A percentile compares a stretch with the other conserved stretches of the same genome.
Conservation (phyloP, 2,113 vertebrate genomes). For the Cepphus grylle region DNA sequence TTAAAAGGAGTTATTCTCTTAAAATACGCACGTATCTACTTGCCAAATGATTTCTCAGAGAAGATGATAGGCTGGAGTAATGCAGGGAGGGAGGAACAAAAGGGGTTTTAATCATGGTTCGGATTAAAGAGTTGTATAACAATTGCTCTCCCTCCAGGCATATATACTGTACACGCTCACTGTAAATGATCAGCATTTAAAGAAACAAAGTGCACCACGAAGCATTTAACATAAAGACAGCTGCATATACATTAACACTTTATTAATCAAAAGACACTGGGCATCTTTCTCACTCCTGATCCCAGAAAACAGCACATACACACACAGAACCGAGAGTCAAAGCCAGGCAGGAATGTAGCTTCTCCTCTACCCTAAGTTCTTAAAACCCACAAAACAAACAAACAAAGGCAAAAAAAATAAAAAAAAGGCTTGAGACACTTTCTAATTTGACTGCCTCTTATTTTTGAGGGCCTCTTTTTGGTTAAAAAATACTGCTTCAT, state of each 20-base stretch:
- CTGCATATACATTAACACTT: slow-evolving; percentile 31
- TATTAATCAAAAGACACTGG: neutral
- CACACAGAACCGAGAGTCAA: neutral
- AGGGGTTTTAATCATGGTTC: slow-evolving; percentile 51
- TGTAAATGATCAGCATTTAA: slow-evolving; percentile 51
- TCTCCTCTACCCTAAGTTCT: neutral
- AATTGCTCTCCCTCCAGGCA: slow-evolving; percentile 61
- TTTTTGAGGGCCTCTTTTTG: neutral
- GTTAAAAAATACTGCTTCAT: neutral
- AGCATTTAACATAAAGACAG: slow-evolving; percentile 10
- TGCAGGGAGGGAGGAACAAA: slow-evolving; percentile 56
- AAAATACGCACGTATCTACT: slow-evolving; percentile 53
- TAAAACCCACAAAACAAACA: neutral
- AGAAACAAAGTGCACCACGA: slow-evolving; percentile 29
- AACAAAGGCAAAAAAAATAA: rapidly evolving
- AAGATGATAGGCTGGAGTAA: slow-evolving; percentile 60
- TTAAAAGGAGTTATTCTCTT: slow-evolving; percentile 42
- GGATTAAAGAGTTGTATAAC: slow-evolving; percentile 64
- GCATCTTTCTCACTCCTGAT: neutral
- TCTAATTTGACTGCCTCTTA: neutral
- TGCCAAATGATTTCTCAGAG: slow-evolving; percentile 59
- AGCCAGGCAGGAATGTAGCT: neutral
- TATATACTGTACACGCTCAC: slow-evolving; percentile 12
- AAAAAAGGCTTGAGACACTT: neutral
- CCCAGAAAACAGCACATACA: neutral